Evolutionary conservation across 2,888 invertebrate genomes (phyloP).

Genomic region (Epistrophella euchroma): DNA sequence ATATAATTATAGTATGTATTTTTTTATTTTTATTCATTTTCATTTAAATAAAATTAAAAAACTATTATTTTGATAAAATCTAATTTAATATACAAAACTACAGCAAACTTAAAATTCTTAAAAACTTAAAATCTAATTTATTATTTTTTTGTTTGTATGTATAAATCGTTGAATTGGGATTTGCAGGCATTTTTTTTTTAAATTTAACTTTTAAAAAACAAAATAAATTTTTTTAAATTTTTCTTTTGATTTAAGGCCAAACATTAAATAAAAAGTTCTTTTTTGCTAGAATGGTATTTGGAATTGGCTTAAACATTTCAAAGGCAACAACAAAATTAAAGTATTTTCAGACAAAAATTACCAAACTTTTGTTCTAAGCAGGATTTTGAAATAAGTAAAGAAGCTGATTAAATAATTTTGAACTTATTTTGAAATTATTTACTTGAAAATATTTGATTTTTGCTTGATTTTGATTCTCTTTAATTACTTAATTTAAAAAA

Average conservation of each 20-base stretch:
- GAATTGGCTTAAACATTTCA: not conserved
- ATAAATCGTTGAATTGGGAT: constrained; percentile 61
- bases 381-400: not conserved
- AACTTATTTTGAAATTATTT: too few species aligned
- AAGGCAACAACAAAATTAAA: not conserved
- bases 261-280: not conserved
- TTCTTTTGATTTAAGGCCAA: not conserved
- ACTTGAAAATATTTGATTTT: not conserved
- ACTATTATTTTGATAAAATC: constrained; percentile 47
- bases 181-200: constrained; percentile 31
- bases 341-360: not conserved
- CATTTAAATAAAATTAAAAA: constrained; percentile 25
- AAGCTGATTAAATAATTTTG: not conserved
- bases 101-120: constrained; percentile 17
- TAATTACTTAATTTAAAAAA: not conserved
- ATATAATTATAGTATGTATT: constrained; percentile 34
- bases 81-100: constrained; percentile 50
- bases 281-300: too few species aligned
- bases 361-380: not conserved
- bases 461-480: constrained; percentile 24
- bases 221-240: not conserved
- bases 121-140: constrained; percentile 8
- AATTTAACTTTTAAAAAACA: too few species aligned
- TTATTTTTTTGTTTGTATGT: constrained; percentile 49
- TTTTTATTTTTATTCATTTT: constrained; percentile 34